Evolutionary conservation across 2,113 vertebrate species (phyloP), one percentile per base, ranked within the genome.

Genomic region (Rhinolophus ferrumequinum): DNA sequence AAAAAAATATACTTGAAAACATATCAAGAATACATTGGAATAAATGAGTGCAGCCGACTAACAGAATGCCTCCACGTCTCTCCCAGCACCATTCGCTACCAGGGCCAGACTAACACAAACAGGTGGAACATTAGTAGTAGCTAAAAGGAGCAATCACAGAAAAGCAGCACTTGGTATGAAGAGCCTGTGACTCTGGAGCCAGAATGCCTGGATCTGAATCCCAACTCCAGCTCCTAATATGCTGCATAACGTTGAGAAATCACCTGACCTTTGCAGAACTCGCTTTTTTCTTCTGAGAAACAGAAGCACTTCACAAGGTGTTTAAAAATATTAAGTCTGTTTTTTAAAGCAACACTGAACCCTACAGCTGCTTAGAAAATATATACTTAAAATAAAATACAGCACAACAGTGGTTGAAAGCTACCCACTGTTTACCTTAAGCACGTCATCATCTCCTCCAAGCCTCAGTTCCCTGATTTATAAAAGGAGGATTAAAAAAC

Each of bases 1-100:
- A 88, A 96, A 41, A 86, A 80, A 96, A 22, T n/a, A 56, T 22
- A 14, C 24, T 35, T 83, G 28, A n/a, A 90, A 89, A 35, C 18
- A 60, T 24, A 67, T 26, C 54, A 85, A 73, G 80, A 41, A 35
- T 54, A 64, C n/a, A 19, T 3, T 12, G 22, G 38, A 90, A 22
- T 54, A 83, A 92, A 72, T 28, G 47, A 75, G 26, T 7, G 52
- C 35, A 18, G 22, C 1, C 58, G 38, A 69, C 58, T 1, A 62
- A 41, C 38, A 85, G 47, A 69, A 60, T 3, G 73, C 8, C 52
- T 16, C n/a, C 70, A 6, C 26, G 50, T 69, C 73, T 69, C 35
- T 7, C 2, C 18, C 75, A 56, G 41, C 28, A 13, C 41, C n/a
- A 44, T 0, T 52, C 26, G 1, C 54, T 16, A 30, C 21, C 35